Base-by-base conservation (phyloP, 1,140 invertebrate genomes). In the Trachelipus rathkii region DNA sequence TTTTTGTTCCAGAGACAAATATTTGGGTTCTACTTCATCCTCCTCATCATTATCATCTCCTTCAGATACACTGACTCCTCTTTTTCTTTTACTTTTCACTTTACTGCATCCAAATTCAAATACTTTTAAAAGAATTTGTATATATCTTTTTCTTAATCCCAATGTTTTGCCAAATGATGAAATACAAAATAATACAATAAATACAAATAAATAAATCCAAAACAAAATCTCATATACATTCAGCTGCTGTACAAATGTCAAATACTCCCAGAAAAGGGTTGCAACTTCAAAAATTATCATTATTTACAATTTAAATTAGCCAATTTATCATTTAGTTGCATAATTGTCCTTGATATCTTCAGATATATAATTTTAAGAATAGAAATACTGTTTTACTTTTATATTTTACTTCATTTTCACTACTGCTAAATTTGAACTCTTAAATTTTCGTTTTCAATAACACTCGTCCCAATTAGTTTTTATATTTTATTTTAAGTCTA, bases 71-170 rank as follows among this genome's bases (percentile, higher is more conserved):
- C 44, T 46, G 10, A 10, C n/a, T 6, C 50, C 21, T 13, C 33
- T n/a, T n/a, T 23, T 67, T 23, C 78, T 69, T 45, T 73, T 77
- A 19, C 67, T 44, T 66, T 80, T 70, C 15, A 80, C 79, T 68
- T 70, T 69, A 10, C 78, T 66, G 13, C 76, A 76, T 6, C 79
- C 77, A 46, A 80, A 80, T 6, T 66, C 71, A 73, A 80, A 80
- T 15, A 80, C 53, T 67, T 73, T 76, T 10, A 76, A 45, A 13
- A 80, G 74, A 11, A 80, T 2, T 13, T 74, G 60, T 8, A 76
- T 80, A 68, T 80, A 80, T 44, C 33, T 50, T 13, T 74, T 75
- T 13, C 79, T 71, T 19, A 80, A 74, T 19, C 77, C 77, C 0
- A 80, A 44, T 46, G 71, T 67, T 44, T 74, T 66, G 46, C 77